A percentile compares a stretch with the other conserved stretches of the same genome.
Evolutionary conservation across 2,113 vertebrate genomes (phyloP).

Genomic region (Xiphophorus couchianus): DNA sequence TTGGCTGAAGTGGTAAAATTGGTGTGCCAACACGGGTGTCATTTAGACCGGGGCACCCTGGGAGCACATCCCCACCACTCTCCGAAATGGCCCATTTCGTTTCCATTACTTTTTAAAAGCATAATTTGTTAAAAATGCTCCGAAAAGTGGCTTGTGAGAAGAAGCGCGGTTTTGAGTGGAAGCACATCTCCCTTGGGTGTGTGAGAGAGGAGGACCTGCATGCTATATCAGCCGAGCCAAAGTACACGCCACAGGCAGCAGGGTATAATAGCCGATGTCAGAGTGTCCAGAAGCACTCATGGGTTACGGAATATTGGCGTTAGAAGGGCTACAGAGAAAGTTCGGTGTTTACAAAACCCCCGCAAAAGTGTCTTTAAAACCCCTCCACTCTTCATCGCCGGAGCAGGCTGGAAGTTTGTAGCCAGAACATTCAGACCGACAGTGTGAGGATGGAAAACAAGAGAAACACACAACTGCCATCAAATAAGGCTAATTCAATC

Average conservation of each 20-base stretch:
- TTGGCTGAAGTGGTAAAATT: neutral
- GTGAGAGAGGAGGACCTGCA: neutral
- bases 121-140: neutral
- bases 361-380: neutral
- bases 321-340: neutral
- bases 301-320: neutral
- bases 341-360: neutral
- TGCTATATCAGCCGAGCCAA: neutral
- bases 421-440: neutral
- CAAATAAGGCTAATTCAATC: neutral
- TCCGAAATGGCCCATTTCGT: neutral
- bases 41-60: neutral
- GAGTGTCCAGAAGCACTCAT: neutral
- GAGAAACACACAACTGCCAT: neutral
- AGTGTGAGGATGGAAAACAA: neutral
- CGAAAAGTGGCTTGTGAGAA: neutral
- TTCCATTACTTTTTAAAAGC: conserved; percentile 4
- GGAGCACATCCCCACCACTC: neutral
- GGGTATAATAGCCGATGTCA: neutral
- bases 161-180: neutral
- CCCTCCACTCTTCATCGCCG: neutral
- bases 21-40: neutral
- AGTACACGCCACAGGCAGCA: neutral
- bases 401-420: neutral
- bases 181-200: conserved; percentile 3